Conservation (phyloP, 2,113 vertebrate genomes). For the Callopanchax toddi region DNA sequence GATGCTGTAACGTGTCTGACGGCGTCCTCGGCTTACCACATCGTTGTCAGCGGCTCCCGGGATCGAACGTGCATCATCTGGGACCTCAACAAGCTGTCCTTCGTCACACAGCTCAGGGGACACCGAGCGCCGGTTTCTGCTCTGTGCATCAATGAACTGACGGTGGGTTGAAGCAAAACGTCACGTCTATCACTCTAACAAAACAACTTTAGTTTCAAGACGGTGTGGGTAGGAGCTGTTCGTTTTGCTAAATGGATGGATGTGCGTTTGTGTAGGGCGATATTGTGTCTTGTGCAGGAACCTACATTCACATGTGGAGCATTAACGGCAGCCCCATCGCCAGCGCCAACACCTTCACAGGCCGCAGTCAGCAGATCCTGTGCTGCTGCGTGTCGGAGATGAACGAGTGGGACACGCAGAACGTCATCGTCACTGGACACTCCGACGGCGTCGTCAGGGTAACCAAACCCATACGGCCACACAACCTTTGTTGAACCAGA, state of each 20-base stretch:
- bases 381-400: conserved; percentile 98
- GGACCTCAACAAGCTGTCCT: conserved; percentile 97
- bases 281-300: conserved; percentile 94
- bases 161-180: conserved; percentile 76
- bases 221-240: too few relatives aligned
- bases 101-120: conserved; percentile 94
- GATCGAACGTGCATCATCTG: conserved; percentile 98
- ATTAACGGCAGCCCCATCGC: conserved; percentile 95
- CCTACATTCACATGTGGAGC: conserved; percentile 96
- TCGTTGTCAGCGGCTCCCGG: conserved; percentile 93
- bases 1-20: conserved; percentile 94
- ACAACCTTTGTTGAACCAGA: too few relatives aligned
- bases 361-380: conserved; percentile 93
- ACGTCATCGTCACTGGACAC: conserved; percentile 96
- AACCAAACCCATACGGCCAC: conserved; percentile 4
- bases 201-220: too few relatives aligned
- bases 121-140: conserved; percentile 95
- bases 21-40: conserved; percentile 92
- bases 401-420: conserved; percentile 99
- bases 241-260: neutral
- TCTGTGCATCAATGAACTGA: conserved; percentile 97
- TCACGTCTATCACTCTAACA: neutral
- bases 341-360: conserved; percentile 96
- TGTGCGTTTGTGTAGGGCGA: conserved; percentile 83
- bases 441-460: conserved; percentile 96